Percentiles rank a stretch among this genome's conserved stretches.
phyloP scores from a whole-genome alignment of 1,140 invertebrate genomes.

The Luehdorfia chinensis region DNA sequence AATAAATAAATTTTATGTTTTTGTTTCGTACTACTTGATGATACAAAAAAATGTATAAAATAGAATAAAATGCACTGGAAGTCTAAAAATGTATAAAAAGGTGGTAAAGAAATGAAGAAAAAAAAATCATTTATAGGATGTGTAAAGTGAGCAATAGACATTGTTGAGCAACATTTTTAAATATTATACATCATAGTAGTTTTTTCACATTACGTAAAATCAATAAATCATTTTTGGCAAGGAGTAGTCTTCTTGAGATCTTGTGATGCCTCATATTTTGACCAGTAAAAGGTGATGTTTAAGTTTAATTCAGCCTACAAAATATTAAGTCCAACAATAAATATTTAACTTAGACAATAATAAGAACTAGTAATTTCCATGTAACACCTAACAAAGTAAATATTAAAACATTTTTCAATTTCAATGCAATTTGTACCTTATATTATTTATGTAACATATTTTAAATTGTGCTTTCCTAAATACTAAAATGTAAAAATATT shows the following conservation, averaged over 20 bases:
- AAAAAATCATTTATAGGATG: too few relatives aligned
- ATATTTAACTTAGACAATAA: conserved; percentile 21
- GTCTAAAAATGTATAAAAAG: too few relatives aligned
- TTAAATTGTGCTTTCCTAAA: neutral
- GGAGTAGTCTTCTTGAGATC: conserved; percentile 49
- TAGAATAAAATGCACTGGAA: too few relatives aligned
- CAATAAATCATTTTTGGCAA: conserved; percentile 41
- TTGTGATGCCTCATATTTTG: conserved; percentile 37
- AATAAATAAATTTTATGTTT: too few relatives aligned
- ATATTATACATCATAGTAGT: neutral
- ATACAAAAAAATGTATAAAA: too few relatives aligned
- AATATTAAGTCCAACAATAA: conserved; percentile 26
- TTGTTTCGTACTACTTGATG: too few relatives aligned
- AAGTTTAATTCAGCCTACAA: conserved; percentile 15
- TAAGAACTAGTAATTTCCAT: conserved; percentile 21
- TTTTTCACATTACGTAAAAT: conserved; percentile 11
- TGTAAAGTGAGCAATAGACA: conserved; percentile 38
- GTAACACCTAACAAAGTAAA: conserved; percentile 10
- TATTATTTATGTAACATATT: neutral
- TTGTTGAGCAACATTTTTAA: conserved; percentile 41
- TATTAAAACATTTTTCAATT: conserved; percentile 5
- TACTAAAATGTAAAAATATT: conserved; percentile 1
- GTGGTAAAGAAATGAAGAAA: too few relatives aligned
- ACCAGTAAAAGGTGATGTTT: conserved; percentile 42
- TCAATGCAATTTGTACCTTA: neutral